Base-by-base conservation (phyloP, 2,797 vertebrate genomes). In the Cossypha dichroa region DNA sequence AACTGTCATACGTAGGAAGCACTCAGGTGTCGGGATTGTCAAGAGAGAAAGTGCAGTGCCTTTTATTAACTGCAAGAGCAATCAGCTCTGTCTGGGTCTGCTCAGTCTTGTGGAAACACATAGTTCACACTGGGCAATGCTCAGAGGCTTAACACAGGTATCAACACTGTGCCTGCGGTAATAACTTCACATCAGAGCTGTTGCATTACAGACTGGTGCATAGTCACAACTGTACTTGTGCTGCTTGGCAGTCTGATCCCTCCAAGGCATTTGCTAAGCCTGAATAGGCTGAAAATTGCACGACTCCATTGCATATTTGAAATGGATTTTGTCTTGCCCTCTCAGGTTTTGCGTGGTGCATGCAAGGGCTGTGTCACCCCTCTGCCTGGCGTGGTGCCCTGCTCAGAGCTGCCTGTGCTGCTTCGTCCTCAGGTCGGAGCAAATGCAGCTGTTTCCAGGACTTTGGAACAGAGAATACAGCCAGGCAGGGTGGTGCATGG, bases 1-100 rank as follows among this genome's bases (percentile, higher is more conserved):
- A 96, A 96, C 94, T 96, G 96, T 96, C 96, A 96, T 94, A 94
- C 79, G 73, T 21, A 91, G 93, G 95, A 96, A 96, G 95, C 95
- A 94, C 94, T 96, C 94, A 96, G 95, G 96, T 97, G 96, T 97
- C 91, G 87, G 94, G 96, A 91, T 96, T 96, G 96, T 96, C 94
- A 95, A 23, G 95, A 96, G 93, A 95, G 95, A 97, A 95, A 96
- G 95, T 83, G 85, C 91, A 93, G 91, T 13, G 62, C 94, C 94
- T 96, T 96, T 96, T 96, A 97, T 96, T 97, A 96, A 96, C 94
- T 95, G 95, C 96, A 96, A 91, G 94, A 97, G 96, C 96, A 95
- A 94, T 97, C 96, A 97, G 96, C 95, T 96, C 96, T 93, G 93
- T 76, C 95, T 96, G 93, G 93, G 96, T 94, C 95, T 97, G 96